phyloP scores from a whole-genome alignment of 1,140 invertebrate species.

The Panulirus ornatus region DNA sequence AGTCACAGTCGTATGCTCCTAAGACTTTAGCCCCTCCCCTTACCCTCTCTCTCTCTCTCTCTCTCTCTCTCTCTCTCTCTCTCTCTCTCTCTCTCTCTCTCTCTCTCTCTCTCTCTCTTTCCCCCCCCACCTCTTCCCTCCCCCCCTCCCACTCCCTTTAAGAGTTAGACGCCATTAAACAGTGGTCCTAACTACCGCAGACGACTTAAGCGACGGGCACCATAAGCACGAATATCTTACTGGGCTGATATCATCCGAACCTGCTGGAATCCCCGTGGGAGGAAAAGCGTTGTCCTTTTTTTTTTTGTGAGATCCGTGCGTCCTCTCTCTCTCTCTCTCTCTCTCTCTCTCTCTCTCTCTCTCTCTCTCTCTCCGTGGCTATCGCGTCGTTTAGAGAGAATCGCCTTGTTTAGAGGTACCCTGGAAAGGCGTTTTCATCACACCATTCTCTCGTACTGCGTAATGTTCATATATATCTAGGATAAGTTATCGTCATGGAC shows the following conservation, averaged over 20 bases:
- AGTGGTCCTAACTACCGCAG: background rate
- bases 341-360: conserved; percentile 5
- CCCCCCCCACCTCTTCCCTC: background rate
- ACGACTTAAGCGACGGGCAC: background rate
- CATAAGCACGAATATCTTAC: background rate
- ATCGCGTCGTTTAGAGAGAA: too few relatives aligned
- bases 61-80: conserved; percentile 33
- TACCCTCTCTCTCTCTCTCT: conserved; percentile 9
- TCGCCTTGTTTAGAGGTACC: too few relatives aligned
- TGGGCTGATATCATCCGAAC: background rate
- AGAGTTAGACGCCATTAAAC: background rate
- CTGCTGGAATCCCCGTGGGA: background rate
- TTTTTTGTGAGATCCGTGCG: background rate
- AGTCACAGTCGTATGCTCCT: background rate
- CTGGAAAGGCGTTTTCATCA: too few relatives aligned
- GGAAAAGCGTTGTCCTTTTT: too few relatives aligned
- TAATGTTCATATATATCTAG: too few relatives aligned
- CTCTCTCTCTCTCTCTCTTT: background rate
- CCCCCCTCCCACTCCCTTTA: background rate
- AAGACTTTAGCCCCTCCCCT: background rate
- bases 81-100: conserved; percentile 34
- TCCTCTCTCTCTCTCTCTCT: background rate
- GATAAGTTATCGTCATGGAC: too few relatives aligned
- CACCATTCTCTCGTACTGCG: too few relatives aligned
- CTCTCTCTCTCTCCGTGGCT: background rate